Evolutionary conservation across 2,888 invertebrate species (phyloP), one percentile per base, ranked within the genome.

Genomic region (Epistrophella euchroma): DNA sequence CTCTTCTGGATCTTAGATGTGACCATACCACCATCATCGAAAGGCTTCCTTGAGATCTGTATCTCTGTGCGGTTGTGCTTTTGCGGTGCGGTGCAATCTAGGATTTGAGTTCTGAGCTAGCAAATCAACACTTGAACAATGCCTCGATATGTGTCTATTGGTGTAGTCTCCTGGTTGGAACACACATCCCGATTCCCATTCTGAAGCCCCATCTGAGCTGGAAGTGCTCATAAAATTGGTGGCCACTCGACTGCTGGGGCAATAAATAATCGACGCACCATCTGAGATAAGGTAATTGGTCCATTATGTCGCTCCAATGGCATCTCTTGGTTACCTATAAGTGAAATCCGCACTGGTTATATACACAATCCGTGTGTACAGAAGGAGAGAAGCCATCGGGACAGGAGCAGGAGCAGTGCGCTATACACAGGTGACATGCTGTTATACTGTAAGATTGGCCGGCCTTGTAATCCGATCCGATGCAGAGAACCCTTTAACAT

Each of bases 211-310:
- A 40, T 58, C 60, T 68, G 74, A 74, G 73, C 68, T 56, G 66
- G 60, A 52, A 68, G 77, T 35, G 60, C 77, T 81, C 85, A 77
- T 86, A 86, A 86, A 81, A 81, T 81, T 81, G 73, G 76, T 78
- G 62, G 77, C 76, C 82, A 86, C 85, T 82, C 73, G 62, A 70
- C 72, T 28, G 66, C 72, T 68, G 64, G 83, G 47, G 88, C 76
- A 88, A 88, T 88, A 89, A 89, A 88, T 87, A 89, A 88, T 89
- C 88, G 88, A 88, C 89, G 88, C 88, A 88, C 88, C 88, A 89
- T 89, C 88, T 87, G 64, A 89, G 89, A 89, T 89, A 89, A 89
- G 88, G 88, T 89, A 89, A 89, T 89, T 89, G 89, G 89, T 89
- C 89, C 89, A 89, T 89, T 89, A 89, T 89, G 89, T 86, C 86